Conservation (phyloP, 2,113 vertebrate genomes). For the Phalacrocorax aristotelis region DNA sequence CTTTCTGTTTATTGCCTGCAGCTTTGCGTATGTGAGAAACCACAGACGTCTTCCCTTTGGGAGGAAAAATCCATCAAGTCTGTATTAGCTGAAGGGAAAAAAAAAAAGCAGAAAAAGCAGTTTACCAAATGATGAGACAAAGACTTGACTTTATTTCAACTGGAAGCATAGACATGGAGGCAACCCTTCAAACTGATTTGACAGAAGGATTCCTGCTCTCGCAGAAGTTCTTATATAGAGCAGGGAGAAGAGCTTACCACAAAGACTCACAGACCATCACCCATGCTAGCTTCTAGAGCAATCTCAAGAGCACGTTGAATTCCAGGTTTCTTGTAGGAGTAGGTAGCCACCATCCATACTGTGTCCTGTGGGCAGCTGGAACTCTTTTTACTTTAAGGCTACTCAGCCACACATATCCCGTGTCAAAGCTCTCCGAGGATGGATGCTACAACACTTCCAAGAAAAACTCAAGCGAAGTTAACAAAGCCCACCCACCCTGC, state of each 20-base stretch:
- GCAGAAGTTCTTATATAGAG: neutral
- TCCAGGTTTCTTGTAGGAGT: neutral
- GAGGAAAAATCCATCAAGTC: neutral
- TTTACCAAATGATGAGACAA: neutral
- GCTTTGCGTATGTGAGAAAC: neutral
- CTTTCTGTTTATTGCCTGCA: neutral
- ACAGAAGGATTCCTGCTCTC: neutral
- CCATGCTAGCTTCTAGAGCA: neutral
- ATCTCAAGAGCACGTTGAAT: neutral
- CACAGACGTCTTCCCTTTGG: neutral
- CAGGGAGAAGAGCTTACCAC: neutral
- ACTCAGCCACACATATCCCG: neutral
- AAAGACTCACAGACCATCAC: neutral
- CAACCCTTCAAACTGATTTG: neutral
- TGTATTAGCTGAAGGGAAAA: neutral
- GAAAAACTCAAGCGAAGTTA: neutral
- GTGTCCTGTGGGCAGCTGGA: neutral
- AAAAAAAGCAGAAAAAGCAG: neutral
- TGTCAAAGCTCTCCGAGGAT: neutral
- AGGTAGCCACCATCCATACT: neutral
- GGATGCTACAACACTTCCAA: neutral
- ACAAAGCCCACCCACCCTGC: neutral
- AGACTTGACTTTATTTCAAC: neutral
- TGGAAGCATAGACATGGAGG: neutral
- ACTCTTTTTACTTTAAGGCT: neutral